Evolutionary conservation across 2,113 vertebrate genomes (phyloP).

Genomic region (Naja naja): DNA sequence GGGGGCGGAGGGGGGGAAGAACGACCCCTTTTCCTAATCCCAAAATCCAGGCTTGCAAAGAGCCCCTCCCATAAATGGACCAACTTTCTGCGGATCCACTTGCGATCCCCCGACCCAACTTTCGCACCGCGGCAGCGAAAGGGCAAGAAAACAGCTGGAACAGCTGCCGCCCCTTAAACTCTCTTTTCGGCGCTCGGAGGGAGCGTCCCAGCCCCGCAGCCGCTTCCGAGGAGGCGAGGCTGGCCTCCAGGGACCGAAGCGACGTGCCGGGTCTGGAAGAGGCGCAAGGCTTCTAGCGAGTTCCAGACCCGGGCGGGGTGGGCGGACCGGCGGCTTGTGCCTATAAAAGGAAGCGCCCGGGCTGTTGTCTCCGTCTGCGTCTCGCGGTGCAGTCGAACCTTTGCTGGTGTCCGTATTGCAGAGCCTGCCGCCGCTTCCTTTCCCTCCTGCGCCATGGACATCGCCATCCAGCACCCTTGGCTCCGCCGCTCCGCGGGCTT

Average conservation of each 20-base stretch:
- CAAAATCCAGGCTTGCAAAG: background rate
- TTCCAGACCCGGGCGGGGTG: background rate
- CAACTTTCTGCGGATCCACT: background rate
- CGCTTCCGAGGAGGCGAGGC: too few species aligned
- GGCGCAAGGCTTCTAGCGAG: background rate
- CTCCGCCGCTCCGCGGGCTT: slow-evolving; percentile 49
- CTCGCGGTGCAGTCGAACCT: too few species aligned
- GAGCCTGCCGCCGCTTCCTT: background rate
- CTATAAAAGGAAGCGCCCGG: background rate
- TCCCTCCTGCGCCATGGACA: slow-evolving; percentile 76
- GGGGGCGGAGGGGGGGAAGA: background rate
- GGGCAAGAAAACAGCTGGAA: background rate
- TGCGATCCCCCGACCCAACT: background rate
- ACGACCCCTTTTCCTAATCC: background rate
- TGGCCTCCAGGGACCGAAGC: background rate
- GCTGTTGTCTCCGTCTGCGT: background rate
- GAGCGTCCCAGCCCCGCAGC: background rate
- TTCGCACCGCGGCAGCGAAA: background rate
- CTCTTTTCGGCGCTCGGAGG: background rate
- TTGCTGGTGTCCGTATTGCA: too few species aligned
- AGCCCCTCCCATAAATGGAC: background rate
- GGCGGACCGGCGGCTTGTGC: background rate
- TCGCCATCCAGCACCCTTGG: slow-evolving; percentile 81
- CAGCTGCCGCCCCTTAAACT: background rate
- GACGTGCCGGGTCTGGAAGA: background rate